A percentile compares a stretch with the other conserved stretches of the same genome.
These are phyloP conservation scores for Argopecten irradians DNA, from an alignment of 1,140 invertebrate genomes.

Conservation along the genomic window DNA sequence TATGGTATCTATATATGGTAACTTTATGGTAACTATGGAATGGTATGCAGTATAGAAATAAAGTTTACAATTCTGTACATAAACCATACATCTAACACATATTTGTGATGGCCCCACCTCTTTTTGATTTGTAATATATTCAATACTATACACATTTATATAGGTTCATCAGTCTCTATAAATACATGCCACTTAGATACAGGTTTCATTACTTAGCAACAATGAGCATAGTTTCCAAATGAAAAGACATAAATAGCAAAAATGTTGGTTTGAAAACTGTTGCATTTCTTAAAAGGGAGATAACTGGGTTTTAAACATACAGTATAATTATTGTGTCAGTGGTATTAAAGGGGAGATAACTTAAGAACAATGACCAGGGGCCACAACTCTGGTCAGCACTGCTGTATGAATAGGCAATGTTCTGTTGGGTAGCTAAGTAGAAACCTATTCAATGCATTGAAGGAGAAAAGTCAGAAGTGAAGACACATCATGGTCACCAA, in stretches of 20 bases:
- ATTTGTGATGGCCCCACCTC: not conserved
- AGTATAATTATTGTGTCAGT: not conserved
- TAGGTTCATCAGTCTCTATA: not conserved
- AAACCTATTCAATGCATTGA: no score
- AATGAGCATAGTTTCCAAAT: not conserved
- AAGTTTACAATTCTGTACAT: slow-evolving; percentile 23
- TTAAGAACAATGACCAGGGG: not conserved
- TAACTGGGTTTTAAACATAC: not conserved
- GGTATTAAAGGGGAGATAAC: not conserved
- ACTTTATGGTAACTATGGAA: slow-evolving; percentile 18
- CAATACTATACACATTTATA: not conserved
- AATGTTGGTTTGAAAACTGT: not conserved
- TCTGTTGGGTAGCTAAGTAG: no score
- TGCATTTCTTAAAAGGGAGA: not conserved
- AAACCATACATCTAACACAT: not conserved
- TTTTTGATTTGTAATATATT: slow-evolving; percentile 24
- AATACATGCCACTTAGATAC: not conserved
- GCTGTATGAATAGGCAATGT: not conserved
- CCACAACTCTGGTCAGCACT: not conserved
- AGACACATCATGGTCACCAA: no score
- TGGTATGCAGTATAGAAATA: slow-evolving; percentile 22
- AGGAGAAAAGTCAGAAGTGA: no score
- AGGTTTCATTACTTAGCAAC: not conserved
- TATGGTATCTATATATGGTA: not conserved
- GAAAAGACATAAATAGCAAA: not conserved